Base-by-base conservation (phyloP, 2,797 vertebrate species). In the Hybognathus amarus region DNA sequence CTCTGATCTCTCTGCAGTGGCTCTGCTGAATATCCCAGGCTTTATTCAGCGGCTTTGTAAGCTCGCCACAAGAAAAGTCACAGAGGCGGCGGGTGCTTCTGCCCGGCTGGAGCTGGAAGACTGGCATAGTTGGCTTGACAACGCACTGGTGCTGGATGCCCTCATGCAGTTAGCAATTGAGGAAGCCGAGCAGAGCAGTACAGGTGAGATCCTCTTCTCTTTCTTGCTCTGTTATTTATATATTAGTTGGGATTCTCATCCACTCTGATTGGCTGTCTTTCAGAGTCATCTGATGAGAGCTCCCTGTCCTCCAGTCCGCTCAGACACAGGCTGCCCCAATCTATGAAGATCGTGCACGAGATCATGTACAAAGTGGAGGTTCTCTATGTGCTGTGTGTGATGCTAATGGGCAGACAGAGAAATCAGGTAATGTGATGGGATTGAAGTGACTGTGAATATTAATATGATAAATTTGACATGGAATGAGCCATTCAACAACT, bases 311-410 rank as follows among this genome's bases (percentile, higher is more conserved):
- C 97, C 88, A 95, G 95, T 81, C 97, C 97, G 0, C 92, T 97
- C 10, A 94, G 97, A 87, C 96, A 96, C 38, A 96, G 96, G 80
- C 94, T 99, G 73, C 97, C 98, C 0, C 98, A 98, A 90, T 98
- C 98, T 24, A 99, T 99, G 98, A 99, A 99, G 94, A 98, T 98
- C 13, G 98, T 99, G 92, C 98, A 99, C 0, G 98, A 99, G 92
- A 99, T 99, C 83, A 99, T 99, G 98, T 99, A 99, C 88, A 99
- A 99, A 89, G 96, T 99, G 92, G 98, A 99, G 88, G 98, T 99
- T 87, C 94, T 99, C 1, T 99, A 99, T 17, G 97, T 99, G 81
- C 96, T 99, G 2, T 98, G 97, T 4, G 98, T 99, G 66, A 93
- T 99, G 77, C 95, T 99, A 56, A 99, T 99, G 97, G 98, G 98